These are phyloP conservation scores for Lucifuga dentata DNA, from an alignment of 2,113 vertebrate species.

Conservation along the genomic window DNA sequence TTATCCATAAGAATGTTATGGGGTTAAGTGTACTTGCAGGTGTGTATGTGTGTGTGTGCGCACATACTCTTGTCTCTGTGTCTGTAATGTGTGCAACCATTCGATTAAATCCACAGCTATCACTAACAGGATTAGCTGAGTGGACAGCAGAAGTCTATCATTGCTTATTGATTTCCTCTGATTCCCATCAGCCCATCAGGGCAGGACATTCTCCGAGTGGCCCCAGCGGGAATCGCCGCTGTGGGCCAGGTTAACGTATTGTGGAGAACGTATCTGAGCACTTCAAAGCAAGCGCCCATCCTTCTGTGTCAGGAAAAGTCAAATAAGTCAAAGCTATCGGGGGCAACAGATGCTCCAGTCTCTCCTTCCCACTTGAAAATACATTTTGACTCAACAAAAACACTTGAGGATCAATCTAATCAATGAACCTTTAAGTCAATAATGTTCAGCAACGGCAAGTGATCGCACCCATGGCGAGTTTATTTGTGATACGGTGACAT, in stretches of 20 bases:
- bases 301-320: slow-evolving; percentile 77
- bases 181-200: slow-evolving; percentile 80
- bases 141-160: slow-evolving; percentile 85
- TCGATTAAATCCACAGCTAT: slow-evolving; percentile 81
- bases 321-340: slow-evolving; percentile 82
- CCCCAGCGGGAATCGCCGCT: slow-evolving; percentile 65
- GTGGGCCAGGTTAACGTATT: slow-evolving; percentile 51
- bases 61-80: slow-evolving; percentile 41
- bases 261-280: slow-evolving; percentile 54
- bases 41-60: slow-evolving; percentile 36
- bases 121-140: slow-evolving; percentile 83
- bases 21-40: slow-evolving; percentile 73
- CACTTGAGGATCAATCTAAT: slow-evolving; percentile 58
- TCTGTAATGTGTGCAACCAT: slow-evolving; percentile 69
- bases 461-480: slow-evolving; percentile 3
- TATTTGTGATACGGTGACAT: neutral
- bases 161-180: slow-evolving; percentile 82
- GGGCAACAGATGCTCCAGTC: slow-evolving; percentile 73
- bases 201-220: slow-evolving; percentile 67
- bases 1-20: slow-evolving; percentile 70
- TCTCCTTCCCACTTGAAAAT: slow-evolving; percentile 41
- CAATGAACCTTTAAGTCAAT: slow-evolving; percentile 54
- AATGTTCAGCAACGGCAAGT: slow-evolving; percentile 36
- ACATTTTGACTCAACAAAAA: slow-evolving; percentile 56
- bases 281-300: slow-evolving; percentile 65